phyloP scores from a whole-genome alignment of 2,113 vertebrate genomes.

The Nicator chloris region DNA sequence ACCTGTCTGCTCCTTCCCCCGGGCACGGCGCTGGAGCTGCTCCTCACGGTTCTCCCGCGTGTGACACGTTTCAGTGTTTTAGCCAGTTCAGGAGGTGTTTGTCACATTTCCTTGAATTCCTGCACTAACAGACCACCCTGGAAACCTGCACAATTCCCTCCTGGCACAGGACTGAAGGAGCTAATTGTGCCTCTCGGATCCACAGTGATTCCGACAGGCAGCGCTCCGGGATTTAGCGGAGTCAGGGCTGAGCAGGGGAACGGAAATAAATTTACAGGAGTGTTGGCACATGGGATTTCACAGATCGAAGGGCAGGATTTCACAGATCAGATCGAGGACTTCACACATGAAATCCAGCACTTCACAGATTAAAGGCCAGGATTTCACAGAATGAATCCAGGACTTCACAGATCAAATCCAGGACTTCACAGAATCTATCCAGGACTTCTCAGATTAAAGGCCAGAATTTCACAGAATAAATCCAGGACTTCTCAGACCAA shows the following conservation, averaged over 20 bases:
- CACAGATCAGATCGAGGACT: not conserved
- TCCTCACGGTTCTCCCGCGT: fast-evolving
- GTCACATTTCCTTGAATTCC: not conserved
- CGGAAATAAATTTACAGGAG: not conserved
- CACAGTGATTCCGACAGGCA: not conserved
- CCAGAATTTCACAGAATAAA: not conserved
- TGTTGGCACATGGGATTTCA: not conserved
- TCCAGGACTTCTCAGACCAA: not conserved
- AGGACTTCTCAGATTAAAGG: not conserved
- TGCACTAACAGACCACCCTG: fast-evolving
- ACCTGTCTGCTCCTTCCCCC: not conserved
- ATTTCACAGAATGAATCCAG: not conserved
- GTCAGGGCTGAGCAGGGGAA: not conserved
- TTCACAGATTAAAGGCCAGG: not conserved
- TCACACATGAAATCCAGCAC: not conserved
- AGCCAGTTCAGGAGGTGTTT: not conserved
- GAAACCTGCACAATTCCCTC: not conserved
- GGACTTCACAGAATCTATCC: not conserved
- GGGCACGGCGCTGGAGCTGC: not conserved
- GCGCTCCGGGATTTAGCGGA: not conserved
- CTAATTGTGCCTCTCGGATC: not conserved
- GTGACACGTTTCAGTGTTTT: not conserved
- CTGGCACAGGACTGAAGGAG: not conserved
- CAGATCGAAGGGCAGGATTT: not conserved
- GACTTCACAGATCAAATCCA: not conserved